Evolutionary conservation across 2,888 invertebrate species (phyloP).

Genomic region (Zaprionus bogoriensis): DNA sequence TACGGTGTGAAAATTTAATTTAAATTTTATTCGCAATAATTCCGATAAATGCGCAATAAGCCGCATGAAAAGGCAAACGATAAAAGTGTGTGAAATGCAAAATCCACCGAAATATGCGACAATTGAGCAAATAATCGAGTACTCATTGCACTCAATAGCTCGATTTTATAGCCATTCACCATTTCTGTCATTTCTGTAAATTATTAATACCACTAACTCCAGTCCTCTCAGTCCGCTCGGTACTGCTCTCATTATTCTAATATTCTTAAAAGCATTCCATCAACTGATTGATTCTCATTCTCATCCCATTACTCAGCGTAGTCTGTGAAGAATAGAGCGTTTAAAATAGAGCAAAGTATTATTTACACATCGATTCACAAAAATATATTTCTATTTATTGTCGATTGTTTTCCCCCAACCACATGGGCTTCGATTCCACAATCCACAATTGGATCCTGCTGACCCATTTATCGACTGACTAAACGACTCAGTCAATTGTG

Average conservation of each 20-base stretch:
- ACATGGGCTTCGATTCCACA: conserved; percentile 9
- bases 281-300: conserved; percentile 60
- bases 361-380: conserved; percentile 33
- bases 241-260: conserved; percentile 46
- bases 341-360: conserved; percentile 22
- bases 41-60: not conserved
- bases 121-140: not conserved
- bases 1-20: not conserved
- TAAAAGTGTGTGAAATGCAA: conserved; percentile 6
- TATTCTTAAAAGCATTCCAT: conserved; percentile 65
- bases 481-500: conserved; percentile 1
- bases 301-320: not conserved
- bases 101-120: conserved; percentile 23
- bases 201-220: conserved; percentile 17
- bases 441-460: conserved; percentile 14
- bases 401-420: conserved; percentile 21
- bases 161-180: not conserved
- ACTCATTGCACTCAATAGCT: not conserved
- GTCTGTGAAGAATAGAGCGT: conserved; percentile 5
- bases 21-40: not conserved
- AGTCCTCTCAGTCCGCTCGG: conserved; percentile 8
- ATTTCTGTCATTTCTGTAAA: not conserved
- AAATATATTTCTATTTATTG: conserved; percentile 26
- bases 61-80: not conserved
- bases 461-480: conserved; percentile 24